These are phyloP conservation scores for Pachliopta kotzebuea DNA, from an alignment of 2,888 invertebrate species.

Conservation along the genomic window DNA sequence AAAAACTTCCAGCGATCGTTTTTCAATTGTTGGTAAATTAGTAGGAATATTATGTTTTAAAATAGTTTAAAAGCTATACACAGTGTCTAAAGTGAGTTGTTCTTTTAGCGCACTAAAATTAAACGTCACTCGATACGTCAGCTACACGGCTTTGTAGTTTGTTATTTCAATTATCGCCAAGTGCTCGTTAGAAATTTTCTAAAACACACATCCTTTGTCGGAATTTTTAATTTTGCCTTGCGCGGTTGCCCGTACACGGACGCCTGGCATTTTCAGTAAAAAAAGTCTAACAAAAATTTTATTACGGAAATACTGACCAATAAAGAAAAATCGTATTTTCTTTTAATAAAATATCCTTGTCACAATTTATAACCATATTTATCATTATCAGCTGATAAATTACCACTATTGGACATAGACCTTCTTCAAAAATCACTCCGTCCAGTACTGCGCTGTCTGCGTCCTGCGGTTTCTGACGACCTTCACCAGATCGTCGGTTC, in stretches of 20 bases:
- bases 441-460: too few relatives aligned
- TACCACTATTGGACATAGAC: too few relatives aligned
- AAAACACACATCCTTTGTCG: conserved; percentile 53
- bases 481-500: too few relatives aligned
- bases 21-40: not conserved
- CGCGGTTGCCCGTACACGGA: conserved; percentile 32
- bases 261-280: conserved; percentile 22
- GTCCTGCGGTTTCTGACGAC: too few relatives aligned
- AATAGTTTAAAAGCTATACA: conserved; percentile 27
- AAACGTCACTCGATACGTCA: conserved; percentile 72
- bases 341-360: too few relatives aligned
- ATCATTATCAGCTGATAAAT: too few relatives aligned
- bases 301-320: not conserved
- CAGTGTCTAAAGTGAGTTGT: conserved; percentile 48
- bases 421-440: too few relatives aligned
- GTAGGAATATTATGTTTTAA: conserved; percentile 7
- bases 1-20: not conserved
- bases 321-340: not conserved
- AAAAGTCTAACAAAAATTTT: conserved; percentile 2
- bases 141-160: conserved; percentile 57
- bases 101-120: conserved; percentile 66
- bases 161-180: conserved; percentile 73
- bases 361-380: too few relatives aligned
- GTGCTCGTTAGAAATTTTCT: conserved; percentile 58
- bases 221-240: conserved; percentile 43